phyloP scores from a whole-genome alignment of 2,888 invertebrate species.

The Metacarcinus magister region DNA sequence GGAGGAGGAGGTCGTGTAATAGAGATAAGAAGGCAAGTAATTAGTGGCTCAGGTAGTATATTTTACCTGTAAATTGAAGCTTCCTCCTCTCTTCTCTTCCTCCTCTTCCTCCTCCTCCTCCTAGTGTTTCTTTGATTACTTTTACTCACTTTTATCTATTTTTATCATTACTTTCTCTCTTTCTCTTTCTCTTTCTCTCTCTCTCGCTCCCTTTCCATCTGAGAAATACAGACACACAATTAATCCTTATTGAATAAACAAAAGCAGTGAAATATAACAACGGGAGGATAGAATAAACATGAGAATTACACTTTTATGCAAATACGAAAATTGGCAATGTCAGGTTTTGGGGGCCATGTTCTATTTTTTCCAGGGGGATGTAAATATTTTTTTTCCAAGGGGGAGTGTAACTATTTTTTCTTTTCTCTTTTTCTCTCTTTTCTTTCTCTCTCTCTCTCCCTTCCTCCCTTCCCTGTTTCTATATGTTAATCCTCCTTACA shows the following conservation, averaged over 20 bases:
- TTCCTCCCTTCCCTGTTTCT: neutral
- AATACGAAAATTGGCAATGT: neutral
- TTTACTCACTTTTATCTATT: too few species aligned
- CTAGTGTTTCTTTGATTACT: too few species aligned
- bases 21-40: too few species aligned
- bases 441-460: neutral
- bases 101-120: too few species aligned
- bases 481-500: too few species aligned
- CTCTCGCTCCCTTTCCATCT: neutral
- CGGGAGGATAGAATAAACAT: neutral
- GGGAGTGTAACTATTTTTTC: neutral
- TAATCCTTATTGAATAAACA: neutral
- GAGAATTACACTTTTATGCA: conserved; percentile 19
- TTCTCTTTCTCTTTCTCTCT: neutral
- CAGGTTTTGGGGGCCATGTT: neutral
- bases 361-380: neutral
- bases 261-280: neutral
- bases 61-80: too few species aligned
- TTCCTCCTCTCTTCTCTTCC: too few species aligned
- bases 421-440: neutral
- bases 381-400: neutral
- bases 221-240: neutral
- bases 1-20: too few species aligned
- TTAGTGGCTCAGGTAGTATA: too few species aligned
- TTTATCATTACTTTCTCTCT: neutral